Conservation (phyloP, 2,888 invertebrate species). For the Eledone cirrhosa region DNA sequence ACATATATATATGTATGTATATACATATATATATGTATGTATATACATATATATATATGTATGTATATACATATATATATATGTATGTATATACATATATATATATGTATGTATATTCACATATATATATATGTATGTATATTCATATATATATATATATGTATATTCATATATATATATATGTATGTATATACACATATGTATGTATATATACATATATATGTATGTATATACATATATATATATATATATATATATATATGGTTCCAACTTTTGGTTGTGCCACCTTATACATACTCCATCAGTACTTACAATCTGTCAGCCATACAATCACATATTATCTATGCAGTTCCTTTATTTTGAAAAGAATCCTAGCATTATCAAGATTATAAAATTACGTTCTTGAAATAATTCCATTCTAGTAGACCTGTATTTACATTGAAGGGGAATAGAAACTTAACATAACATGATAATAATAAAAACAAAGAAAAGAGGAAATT, state of each 20-base stretch:
- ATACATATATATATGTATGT: neutral
- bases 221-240: neutral
- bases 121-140: neutral
- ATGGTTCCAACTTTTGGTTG: neutral
- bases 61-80: neutral
- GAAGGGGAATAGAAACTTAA: too few species aligned
- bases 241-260: neutral
- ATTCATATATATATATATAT: neutral
- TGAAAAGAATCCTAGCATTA: too few species aligned
- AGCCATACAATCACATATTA: too few species aligned
- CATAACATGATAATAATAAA: too few species aligned
- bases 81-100: neutral
- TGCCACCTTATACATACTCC: neutral
- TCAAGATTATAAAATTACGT: too few species aligned
- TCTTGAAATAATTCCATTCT: too few species aligned
- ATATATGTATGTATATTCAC: neutral
- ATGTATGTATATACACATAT: neutral
- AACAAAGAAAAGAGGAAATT: too few species aligned
- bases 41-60: neutral
- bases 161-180: neutral
- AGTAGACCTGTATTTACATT: too few species aligned
- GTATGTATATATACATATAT: neutral
- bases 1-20: neutral
- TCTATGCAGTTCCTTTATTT: too few species aligned
- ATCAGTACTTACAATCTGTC: neutral